Evolutionary conservation across 2,113 vertebrate species (phyloP), one percentile per base, ranked within the genome.

Genomic region (Oreocharis arfaki): DNA sequence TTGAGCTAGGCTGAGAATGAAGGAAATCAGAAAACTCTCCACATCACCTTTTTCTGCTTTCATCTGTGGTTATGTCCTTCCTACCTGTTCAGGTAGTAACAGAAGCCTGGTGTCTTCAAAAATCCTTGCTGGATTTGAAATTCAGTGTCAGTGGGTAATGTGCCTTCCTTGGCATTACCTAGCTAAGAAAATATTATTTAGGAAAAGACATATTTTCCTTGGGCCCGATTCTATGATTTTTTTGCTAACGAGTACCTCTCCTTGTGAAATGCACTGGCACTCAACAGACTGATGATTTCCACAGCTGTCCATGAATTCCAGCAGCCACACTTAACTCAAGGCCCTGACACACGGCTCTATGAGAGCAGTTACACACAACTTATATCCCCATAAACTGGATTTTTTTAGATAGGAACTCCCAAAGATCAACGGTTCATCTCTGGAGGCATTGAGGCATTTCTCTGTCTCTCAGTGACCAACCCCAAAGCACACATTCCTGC

Each of bases 361-460:
- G 9, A 91, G 35, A 70, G 22, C 33, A 73, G 37, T 35, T 39
- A 69, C 30, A 41, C 4, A 1, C 55, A 46, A 6, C 28, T 61
- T n/a, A 39, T 12, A 15, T 7, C 30, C 11, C 37, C 30, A 13
- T 2, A 4, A 50, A 56, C 33, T 9, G 6, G 13, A 0, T 14
- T 56, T 13, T 28, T 70, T 32, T 2, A n/a, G 11, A 11, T 11
- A 44, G 46, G 9, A 71, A 55, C 42, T 47, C 46, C 39, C 22
- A 26, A 44, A 75, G 78, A 32, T 13, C 26, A 57, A 5, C n/a
- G 5, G 1, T 19, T 37, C 42, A 37, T 4, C 30, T 52, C 68
- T 16, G 42, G n/a, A 70, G 49, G 27, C 22, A 28, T n/a, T 83
- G n/a, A 70, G 49, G 27, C 22, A 28, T n/a, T 83, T 76, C 33